These are phyloP conservation scores for Dysidea cf. avara DNA, from an alignment of 37 sponge, comb jelly and placozoan genomes.

Conservation along the genomic window DNA sequence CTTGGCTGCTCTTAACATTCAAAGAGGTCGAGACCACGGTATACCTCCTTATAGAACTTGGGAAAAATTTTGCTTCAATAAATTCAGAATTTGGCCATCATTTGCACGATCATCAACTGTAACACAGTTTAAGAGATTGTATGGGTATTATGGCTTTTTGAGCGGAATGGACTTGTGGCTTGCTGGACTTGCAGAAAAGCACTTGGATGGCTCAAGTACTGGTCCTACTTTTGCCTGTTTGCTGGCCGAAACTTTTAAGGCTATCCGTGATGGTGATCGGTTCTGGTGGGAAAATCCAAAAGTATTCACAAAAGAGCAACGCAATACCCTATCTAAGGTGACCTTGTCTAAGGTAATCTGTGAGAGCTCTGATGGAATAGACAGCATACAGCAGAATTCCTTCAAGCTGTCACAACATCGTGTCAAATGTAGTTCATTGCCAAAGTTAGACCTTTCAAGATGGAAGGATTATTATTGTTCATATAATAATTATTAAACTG, in stretches of 20 bases:
- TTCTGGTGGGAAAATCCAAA: slow-evolving; percentile 71
- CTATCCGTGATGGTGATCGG: slow-evolving; percentile 70
- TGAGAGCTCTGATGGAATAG: slow-evolving; percentile 78
- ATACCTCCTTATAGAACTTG: slow-evolving; percentile 72
- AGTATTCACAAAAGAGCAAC: slow-evolving; percentile 57
- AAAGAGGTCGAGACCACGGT: slow-evolving; percentile 92
- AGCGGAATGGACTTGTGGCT: slow-evolving; percentile 86
- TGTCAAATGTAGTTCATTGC: slow-evolving; percentile 45
- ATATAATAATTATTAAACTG: not conserved
- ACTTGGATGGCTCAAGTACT: slow-evolving; percentile 40
- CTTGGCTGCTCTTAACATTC: slow-evolving; percentile 84
- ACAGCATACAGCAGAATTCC: slow-evolving; percentile 47
- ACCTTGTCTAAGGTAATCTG: slow-evolving; percentile 85
- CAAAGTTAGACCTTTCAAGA: slow-evolving; percentile 24
- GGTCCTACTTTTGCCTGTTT: slow-evolving; percentile 91
- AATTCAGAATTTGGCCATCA: slow-evolving; percentile 13
- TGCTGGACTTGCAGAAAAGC: slow-evolving; percentile 80
- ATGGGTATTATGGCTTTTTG: slow-evolving; percentile 50
- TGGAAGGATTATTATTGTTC: slow-evolving; percentile 50
- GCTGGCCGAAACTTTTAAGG: slow-evolving; percentile 47
- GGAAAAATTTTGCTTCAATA: slow-evolving; percentile 48
- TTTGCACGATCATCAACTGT: slow-evolving; percentile 2
- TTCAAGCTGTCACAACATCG: slow-evolving; percentile 15
- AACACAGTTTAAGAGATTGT: slow-evolving; percentile 3
- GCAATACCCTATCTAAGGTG: slow-evolving; percentile 55